phyloP scores from a whole-genome alignment of 1,140 invertebrate genomes.

The Bombus terrestris region DNA sequence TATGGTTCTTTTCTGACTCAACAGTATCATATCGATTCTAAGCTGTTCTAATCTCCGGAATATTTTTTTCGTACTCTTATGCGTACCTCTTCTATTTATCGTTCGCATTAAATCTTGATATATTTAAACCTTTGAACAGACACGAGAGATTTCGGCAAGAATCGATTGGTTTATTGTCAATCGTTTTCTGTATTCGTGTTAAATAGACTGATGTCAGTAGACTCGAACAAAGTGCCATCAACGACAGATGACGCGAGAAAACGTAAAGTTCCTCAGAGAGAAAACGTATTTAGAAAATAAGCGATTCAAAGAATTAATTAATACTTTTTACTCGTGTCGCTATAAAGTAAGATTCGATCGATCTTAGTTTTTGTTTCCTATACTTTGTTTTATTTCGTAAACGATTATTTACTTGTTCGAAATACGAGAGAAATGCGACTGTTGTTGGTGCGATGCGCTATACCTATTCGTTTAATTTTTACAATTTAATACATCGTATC shows the following conservation, averaged over 20 bases:
- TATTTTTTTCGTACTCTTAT: background rate
- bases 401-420: background rate
- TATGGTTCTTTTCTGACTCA: background rate
- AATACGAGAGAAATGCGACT: constrained; percentile 27
- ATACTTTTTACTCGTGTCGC: background rate
- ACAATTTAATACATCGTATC: constrained; percentile 5
- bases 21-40: background rate
- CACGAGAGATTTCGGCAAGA: constrained; percentile 6
- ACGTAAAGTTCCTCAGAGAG: constrained; percentile 42
- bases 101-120: background rate
- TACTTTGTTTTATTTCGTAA: background rate
- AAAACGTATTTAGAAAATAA: constrained; percentile 22
- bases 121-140: constrained; percentile 12
- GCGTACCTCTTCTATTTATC: constrained; percentile 10
- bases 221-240: constrained; percentile 45
- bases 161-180: constrained; percentile 3
- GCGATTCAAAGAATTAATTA: background rate
- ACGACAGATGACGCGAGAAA: constrained; percentile 31
- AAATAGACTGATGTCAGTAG: constrained; percentile 31
- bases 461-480: constrained; percentile 15
- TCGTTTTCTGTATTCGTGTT: background rate
- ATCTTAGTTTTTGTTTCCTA: background rate
- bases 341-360: constrained; percentile 3
- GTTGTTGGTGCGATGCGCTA: background rate
- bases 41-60: background rate